Evolutionary conservation across 2,797 vertebrate species (phyloP), one percentile per base, ranked within the genome.

Genomic region (Acrossocheilus fasciatus): DNA sequence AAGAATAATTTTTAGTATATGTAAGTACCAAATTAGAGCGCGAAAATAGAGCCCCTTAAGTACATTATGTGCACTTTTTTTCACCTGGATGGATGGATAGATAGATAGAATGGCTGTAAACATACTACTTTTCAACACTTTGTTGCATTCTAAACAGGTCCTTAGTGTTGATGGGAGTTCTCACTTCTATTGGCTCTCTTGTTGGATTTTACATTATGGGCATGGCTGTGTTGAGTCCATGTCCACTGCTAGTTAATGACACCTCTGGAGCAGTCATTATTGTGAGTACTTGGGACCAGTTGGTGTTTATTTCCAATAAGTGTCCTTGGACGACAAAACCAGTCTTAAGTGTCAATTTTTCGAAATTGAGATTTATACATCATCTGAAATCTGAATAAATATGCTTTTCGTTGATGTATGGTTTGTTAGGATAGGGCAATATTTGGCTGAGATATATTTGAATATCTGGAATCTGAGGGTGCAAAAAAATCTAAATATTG

Each of bases 131-230:
- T 54, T 4, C n/a, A 45, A 23, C 43, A 30, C 9, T 39, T 66
- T 45, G 45, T 50, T 81, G 10, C 47, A 50, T 69, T 23, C 14
- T 68, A 54, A 64, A 36, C 85, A 95, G 95, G 90, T 93, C 93
- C 0, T 73, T 95, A 70, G 11, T 90, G 77, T 52, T 92, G n/a
- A 89, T 95, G 89, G 93, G 91, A 3, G 52, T 78, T 52, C 91
- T 95, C 41, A 90, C 92, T 6, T 34, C 84, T 10, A 36, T 85
- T 0, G 95, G 95, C 6, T 89, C 93, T 7, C 73, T 88, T 6
- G n/a, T 95, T 7, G 95, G 92, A 34, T 66, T 87, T 11, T 95
- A 94, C 76, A 94, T 95, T 87, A 91, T 95, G 91, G 62, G n/a
- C 18, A 90, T 91, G 89, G 95, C 95, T 0, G 91, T 82, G 8